Base-by-base conservation (phyloP, 1,140 invertebrate genomes). In the Saccostrea echinata region DNA sequence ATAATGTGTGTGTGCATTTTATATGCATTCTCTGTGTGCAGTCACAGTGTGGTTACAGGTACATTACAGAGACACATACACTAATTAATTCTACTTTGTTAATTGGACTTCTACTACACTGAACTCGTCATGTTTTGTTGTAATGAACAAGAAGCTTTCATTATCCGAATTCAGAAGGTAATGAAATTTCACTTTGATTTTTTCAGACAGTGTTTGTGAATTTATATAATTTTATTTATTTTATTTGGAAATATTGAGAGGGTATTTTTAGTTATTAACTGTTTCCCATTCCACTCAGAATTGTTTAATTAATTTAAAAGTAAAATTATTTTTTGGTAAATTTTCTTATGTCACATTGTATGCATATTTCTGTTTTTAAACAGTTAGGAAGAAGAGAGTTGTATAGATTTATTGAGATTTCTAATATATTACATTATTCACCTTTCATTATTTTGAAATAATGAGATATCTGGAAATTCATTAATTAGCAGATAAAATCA, bases 141-240 rank as follows among this genome's bases (percentile, higher is more conserved):
- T 76, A 76, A 76, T 76, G 24, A 27, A 33, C 68, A 76, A 76
- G 68, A 76, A 27, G 68, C 68, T 76, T 76, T 30, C 27, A 30
- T 76, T 76, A 27, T 33, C 27, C 24, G 68, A 76, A 76, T 76
- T 76, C 68, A 76, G 68, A 76, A 76, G 68, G 68, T 76, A 76
- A 33, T 76, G 43, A 43, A 43, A 64, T n/a, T 64, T 64, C 18
- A 64, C 24, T 21, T n/a, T 64, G 57, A 64, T n/a, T 64, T 64
- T n/a, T 64, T 43, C 43, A 43, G 43, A 8, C 9, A 43, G 43
- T 8, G 43, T 43, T 43, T 43, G 43, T 43, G 9, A 43, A 43
- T 43, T 43, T 43, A 43, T 43, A 43, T 43, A 9, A 6, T 43
- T 3, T 43, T 43, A 43, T 9, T 43, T 43, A 8, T 43, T 43